Evolutionary conservation across 2,888 invertebrate genomes (phyloP).

Genomic region (Himalopsyche japonica): DNA sequence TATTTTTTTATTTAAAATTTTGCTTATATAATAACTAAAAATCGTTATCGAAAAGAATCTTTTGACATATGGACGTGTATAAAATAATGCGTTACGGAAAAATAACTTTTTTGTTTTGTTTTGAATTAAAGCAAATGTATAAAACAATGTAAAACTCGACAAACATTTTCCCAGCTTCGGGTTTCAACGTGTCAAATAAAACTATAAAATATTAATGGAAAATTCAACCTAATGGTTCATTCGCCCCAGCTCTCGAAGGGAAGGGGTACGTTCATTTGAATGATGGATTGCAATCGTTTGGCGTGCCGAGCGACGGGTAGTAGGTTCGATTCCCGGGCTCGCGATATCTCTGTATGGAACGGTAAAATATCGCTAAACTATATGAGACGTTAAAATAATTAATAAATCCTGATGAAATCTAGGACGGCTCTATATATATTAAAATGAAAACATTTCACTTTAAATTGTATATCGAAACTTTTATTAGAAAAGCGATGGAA

Average conservation of each 20-base stretch:
- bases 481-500: no score
- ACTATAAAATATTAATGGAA: not conserved
- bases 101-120: no score
- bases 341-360: not conserved
- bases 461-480: no score
- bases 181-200: not conserved
- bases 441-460: no score
- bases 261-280: not conserved
- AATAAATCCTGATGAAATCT: not conserved
- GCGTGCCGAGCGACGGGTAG: not conserved
- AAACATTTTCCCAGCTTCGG: not conserved
- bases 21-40: no score
- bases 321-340: not conserved
- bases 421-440: not conserved
- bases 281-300: not conserved
- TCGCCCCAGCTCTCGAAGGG: not conserved
- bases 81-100: no score
- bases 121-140: no score
- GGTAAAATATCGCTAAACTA: not conserved
- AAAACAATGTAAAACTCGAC: no score
- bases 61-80: no score
- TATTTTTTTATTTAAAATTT: no score
- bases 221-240: not conserved
- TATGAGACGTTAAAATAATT: not conserved
- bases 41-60: no score